phyloP scores from a whole-genome alignment of 1,140 invertebrate species.

The Drosophila funebris region DNA sequence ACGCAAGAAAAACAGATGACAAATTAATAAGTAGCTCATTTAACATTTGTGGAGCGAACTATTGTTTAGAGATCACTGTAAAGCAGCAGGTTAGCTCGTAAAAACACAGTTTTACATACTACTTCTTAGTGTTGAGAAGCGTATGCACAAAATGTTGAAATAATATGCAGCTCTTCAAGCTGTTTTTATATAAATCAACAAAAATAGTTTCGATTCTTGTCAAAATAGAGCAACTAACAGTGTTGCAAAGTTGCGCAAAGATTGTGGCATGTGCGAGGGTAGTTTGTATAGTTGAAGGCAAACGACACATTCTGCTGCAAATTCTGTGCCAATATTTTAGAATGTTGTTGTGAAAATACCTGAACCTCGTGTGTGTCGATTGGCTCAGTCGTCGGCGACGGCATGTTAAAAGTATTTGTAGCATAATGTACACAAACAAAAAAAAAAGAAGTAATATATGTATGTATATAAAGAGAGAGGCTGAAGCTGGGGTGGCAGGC shows the following conservation, averaged over 20 bases:
- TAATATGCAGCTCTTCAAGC: no score
- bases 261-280: not conserved
- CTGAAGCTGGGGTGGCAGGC: not conserved
- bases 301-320: not conserved
- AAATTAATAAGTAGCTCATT: no score
- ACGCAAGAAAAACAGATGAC: no score
- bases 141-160: no score
- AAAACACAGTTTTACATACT: no score
- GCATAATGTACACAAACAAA: not conserved
- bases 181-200: no score
- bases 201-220: no score
- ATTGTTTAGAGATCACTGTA: no score
- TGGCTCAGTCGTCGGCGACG: constrained; percentile 10
- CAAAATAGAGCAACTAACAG: no score
- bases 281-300: not conserved
- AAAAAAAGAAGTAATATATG: not conserved
- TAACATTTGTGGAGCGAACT: no score
- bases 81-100: no score
- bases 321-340: constrained; percentile 24
- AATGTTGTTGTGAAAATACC: constrained; percentile 1
- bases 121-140: no score
- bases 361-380: constrained; percentile 4
- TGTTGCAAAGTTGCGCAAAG: not conserved
- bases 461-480: not conserved
- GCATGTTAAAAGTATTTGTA: not conserved